Conservation (phyloP, 2,113 vertebrate species). For the Colius striatus region DNA sequence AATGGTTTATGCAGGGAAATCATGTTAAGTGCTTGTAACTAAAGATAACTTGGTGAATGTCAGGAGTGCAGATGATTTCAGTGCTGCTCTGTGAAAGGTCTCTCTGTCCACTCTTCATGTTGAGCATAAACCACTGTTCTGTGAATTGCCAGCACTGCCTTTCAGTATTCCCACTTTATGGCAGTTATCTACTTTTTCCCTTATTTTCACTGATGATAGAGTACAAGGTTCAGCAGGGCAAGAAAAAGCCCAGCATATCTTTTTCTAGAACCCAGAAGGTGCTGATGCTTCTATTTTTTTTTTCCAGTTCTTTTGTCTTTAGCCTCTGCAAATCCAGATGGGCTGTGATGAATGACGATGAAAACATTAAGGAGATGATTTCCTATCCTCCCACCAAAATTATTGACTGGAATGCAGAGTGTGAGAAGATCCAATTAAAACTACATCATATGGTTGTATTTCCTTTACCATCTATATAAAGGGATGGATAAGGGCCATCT, state of each 20-base stretch:
- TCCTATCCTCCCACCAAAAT: conserved; percentile 2
- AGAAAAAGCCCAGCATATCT: neutral
- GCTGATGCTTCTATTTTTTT: neutral
- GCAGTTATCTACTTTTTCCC: neutral
- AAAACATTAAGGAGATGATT: conserved; percentile 21
- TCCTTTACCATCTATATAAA: neutral
- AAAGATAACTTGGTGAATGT: neutral
- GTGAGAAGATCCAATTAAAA: conserved; percentile 36
- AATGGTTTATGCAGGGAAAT: neutral
- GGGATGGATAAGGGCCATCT: neutral
- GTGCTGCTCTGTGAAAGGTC: neutral
- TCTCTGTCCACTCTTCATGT: neutral
- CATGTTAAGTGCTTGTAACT: neutral
- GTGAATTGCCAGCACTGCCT: neutral
- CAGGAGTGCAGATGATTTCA: neutral
- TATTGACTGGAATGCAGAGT: neutral
- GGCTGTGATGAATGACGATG: neutral
- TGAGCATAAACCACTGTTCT: neutral
- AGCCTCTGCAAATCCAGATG: neutral
- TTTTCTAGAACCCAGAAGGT: neutral
- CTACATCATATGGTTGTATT: neutral
- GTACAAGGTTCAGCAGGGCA: neutral
- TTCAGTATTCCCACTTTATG: neutral
- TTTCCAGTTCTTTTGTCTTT: neutral
- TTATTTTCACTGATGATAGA: neutral